A percentile compares a stretch with the other conserved stretches of the same genome.
Conservation (phyloP, 2,888 invertebrate species). For the Drosophila borealis region DNA sequence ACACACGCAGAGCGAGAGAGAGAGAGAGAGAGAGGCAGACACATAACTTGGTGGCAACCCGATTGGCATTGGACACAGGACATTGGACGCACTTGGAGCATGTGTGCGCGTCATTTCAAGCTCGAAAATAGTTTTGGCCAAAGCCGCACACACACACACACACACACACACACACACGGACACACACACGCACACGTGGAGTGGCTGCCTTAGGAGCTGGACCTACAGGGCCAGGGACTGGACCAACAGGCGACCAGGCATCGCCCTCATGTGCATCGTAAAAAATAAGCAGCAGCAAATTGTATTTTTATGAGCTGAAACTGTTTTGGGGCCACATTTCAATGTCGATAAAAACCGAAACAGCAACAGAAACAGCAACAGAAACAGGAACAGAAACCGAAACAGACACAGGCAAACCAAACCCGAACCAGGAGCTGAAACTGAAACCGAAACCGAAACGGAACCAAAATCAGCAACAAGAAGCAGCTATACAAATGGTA, state of each 20-base stretch:
- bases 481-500: neutral
- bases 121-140: slow-evolving; percentile 74
- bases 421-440: slow-evolving; percentile 8
- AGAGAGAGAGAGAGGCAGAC: slow-evolving; percentile 10
- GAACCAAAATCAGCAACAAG: slow-evolving; percentile 10
- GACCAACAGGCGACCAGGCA: slow-evolving; percentile 47
- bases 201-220: slow-evolving; percentile 2
- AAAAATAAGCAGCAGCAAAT: slow-evolving; percentile 83
- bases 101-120: slow-evolving; percentile 76
- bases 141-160: slow-evolving; percentile 15
- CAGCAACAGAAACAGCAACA: slow-evolving; percentile 25
- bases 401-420: slow-evolving; percentile 11
- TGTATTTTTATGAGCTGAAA: slow-evolving; percentile 84
- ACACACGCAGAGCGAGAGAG: slow-evolving; percentile 16
- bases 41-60: slow-evolving; percentile 72
- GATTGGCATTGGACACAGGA: slow-evolving; percentile 57
- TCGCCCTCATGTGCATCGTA: slow-evolving; percentile 80
- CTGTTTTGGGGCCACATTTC: slow-evolving; percentile 83
- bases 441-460: slow-evolving; percentile 27
- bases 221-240: slow-evolving; percentile 16
- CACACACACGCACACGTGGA: neutral
- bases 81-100: slow-evolving; percentile 74
- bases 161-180: neutral
- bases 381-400: slow-evolving; percentile 65
- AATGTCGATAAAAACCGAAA: slow-evolving; percentile 77